Evolutionary conservation across 2,888 invertebrate genomes (phyloP).

Genomic region (Calameuta filiformis): DNA sequence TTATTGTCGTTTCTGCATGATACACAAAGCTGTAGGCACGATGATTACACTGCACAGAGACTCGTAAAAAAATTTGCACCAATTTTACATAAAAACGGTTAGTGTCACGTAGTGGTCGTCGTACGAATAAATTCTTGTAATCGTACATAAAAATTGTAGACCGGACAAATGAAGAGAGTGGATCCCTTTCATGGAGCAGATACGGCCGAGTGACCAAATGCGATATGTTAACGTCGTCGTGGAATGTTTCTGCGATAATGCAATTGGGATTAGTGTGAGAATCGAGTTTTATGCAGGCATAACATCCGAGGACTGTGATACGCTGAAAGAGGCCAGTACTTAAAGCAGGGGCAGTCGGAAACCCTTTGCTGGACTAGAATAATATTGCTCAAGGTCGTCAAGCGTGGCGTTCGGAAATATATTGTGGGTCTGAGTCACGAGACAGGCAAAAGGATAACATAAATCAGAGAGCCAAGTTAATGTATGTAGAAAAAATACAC

Average conservation of each 20-base stretch:
- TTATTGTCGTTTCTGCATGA: slow-evolving; percentile 49
- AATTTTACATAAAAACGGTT: background rate
- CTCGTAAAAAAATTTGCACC: slow-evolving; percentile 7
- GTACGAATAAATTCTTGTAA: background rate
- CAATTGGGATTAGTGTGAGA: background rate
- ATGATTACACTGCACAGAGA: slow-evolving; percentile 42
- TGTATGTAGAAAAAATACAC: background rate
- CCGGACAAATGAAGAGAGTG: background rate
- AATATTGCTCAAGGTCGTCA: slow-evolving; percentile 28
- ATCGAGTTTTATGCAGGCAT: slow-evolving; percentile 1
- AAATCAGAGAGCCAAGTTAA: background rate
- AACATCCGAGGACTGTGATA: slow-evolving; percentile 55
- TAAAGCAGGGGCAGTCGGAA: slow-evolving; percentile 28
- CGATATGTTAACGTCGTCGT: background rate
- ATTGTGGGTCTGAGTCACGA: background rate
- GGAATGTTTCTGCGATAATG: background rate
- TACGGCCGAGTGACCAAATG: background rate
- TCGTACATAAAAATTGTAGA: background rate
- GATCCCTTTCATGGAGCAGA: background rate
- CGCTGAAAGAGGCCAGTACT: slow-evolving; percentile 53
- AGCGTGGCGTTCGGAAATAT: background rate
- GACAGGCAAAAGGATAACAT: background rate
- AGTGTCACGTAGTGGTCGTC: background rate
- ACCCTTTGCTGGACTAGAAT: slow-evolving; percentile 7
- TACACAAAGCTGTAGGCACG: slow-evolving; percentile 49